Evolutionary conservation across 1,140 invertebrate genomes (phyloP).

Genomic region (Armadillidium nasatum): DNA sequence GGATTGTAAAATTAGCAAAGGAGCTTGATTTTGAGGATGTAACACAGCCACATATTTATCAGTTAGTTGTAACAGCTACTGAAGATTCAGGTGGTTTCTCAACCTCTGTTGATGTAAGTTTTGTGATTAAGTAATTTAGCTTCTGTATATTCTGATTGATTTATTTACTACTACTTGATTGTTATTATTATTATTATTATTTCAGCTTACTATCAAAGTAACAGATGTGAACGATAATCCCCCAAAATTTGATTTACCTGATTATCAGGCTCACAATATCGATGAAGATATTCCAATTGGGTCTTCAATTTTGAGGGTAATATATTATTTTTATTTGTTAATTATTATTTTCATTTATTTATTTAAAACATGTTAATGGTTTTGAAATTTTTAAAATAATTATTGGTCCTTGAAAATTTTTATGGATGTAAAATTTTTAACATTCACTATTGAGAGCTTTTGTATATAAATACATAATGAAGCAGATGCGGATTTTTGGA

Average conservation of each 20-base stretch:
- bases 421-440: too few relatives aligned
- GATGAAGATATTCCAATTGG: conserved; percentile 88
- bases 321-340: too few relatives aligned
- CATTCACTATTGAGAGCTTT: too few relatives aligned
- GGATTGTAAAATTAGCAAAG: conserved; percentile 89
- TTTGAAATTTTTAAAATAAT: too few relatives aligned
- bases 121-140: too few relatives aligned
- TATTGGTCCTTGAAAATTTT: too few relatives aligned
- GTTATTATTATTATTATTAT: too few relatives aligned
- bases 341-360: too few relatives aligned
- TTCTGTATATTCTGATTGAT: conserved; percentile 52
- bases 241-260: conserved; percentile 88
- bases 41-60: conserved; percentile 85
- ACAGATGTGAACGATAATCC: conserved; percentile 94
- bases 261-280: conserved; percentile 91
- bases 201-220: conserved; percentile 77
- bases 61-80: conserved; percentile 83
- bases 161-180: conserved; percentile 28
- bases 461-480: too few relatives aligned
- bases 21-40: conserved; percentile 92
- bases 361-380: too few relatives aligned
- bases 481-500: too few relatives aligned
- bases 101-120: conserved; percentile 90
- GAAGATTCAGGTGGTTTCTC: conserved; percentile 94
- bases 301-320: conserved; percentile 56